phyloP scores from a whole-genome alignment of 2,888 invertebrate genomes.

The Cyaniris semiargus region DNA sequence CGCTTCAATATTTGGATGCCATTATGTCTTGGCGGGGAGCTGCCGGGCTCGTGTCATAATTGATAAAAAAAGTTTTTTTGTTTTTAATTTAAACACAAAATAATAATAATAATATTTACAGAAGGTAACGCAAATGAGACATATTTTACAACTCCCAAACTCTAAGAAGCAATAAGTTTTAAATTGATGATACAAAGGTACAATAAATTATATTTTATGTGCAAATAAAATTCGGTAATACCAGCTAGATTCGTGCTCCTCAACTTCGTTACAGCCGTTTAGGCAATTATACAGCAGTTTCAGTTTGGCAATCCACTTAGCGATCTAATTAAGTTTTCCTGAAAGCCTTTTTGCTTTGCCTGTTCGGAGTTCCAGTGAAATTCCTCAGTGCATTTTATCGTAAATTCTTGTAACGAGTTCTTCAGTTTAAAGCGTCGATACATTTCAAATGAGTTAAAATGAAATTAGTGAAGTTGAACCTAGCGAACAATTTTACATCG shows the following conservation, averaged over 20 bases:
- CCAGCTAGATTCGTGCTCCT: conserved; percentile 12
- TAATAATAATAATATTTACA: background rate
- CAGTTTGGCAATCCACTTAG: conserved; percentile 53
- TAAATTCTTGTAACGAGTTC: background rate
- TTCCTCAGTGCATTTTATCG: conserved; percentile 9
- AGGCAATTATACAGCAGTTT: conserved; percentile 54
- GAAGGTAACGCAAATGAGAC: background rate
- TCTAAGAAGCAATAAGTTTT: background rate
- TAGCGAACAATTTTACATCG: background rate
- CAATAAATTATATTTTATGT: conserved; percentile 18
- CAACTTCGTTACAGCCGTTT: conserved; percentile 43
- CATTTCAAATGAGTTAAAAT: background rate
- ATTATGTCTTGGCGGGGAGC: background rate
- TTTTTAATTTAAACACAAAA: background rate
- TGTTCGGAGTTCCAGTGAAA: conserved; percentile 36
- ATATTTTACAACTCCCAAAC: conserved; percentile 2
- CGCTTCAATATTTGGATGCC: background rate
- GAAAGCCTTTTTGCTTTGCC: conserved; percentile 38
- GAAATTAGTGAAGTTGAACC: background rate
- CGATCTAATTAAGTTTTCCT: conserved; percentile 52
- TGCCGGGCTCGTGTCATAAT: background rate
- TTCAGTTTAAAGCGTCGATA: background rate
- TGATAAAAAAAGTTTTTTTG: background rate
- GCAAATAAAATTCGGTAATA: conserved; percentile 17
- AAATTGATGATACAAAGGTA: conserved; percentile 2